Conservation (phyloP, 23 tunicate species). For the Phallusia fumigata region DNA sequence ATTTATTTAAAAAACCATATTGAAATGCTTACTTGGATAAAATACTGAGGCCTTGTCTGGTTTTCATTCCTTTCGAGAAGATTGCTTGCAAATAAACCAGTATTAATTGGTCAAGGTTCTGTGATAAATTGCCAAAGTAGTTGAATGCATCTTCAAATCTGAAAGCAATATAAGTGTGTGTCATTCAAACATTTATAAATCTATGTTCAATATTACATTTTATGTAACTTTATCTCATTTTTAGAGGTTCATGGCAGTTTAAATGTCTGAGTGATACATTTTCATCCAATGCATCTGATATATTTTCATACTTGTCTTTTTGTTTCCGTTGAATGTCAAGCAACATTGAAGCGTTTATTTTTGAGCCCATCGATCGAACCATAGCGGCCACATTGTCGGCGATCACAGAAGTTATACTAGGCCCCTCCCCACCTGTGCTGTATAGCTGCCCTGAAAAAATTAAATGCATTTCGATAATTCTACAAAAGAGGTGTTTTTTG, state of each 20-base stretch:
- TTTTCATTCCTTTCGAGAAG: constrained; percentile 72
- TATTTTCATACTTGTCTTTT: constrained; percentile 50
- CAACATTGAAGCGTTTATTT: constrained; percentile 68
- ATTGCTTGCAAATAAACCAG: constrained; percentile 72
- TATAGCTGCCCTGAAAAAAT: constrained; percentile 58
- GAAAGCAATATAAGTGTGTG: background rate
- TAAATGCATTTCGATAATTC: background rate
- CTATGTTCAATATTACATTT: too few species aligned
- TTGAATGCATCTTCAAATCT: constrained; percentile 76
- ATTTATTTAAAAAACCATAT: background rate
- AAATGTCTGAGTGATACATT: too few species aligned
- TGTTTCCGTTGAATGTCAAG: constrained; percentile 66
- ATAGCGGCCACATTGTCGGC: constrained; percentile 62
- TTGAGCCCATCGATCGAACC: constrained; percentile 32
- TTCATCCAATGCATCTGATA: too few species aligned
- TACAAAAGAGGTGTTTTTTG: too few species aligned
- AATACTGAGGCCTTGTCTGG: constrained; percentile 76
- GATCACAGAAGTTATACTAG: constrained; percentile 53
- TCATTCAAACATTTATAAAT: background rate
- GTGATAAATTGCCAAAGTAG: constrained; percentile 35
- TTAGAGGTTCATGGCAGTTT: too few species aligned
- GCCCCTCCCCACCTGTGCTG: constrained; percentile 69
- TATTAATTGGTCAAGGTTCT: constrained; percentile 79
- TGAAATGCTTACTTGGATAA: constrained; percentile 61
- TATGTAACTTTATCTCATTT: too few species aligned